phyloP scores from a whole-genome alignment of 2,113 vertebrate species.

The Oceanites oceanicus region DNA sequence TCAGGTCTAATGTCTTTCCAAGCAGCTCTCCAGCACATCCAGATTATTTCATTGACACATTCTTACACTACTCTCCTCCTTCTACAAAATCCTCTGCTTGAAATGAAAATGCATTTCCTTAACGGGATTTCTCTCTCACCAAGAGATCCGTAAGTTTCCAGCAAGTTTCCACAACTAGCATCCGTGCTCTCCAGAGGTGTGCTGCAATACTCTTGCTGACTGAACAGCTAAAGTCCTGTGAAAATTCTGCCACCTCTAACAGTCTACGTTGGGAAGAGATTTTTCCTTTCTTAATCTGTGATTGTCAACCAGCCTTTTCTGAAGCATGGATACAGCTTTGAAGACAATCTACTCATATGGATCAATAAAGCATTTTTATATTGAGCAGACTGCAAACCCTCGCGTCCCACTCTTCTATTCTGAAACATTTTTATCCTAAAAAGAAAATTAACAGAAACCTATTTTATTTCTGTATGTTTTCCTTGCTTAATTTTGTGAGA shows the following conservation, averaged over 20 bases:
- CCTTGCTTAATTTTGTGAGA: neutral
- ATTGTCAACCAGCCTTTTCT: neutral
- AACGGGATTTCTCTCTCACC: neutral
- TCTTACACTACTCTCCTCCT: neutral
- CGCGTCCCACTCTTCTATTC: neutral
- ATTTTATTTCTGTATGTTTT: neutral
- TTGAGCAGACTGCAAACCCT: neutral
- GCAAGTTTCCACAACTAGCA: neutral
- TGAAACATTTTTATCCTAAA: neutral
- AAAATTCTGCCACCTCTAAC: neutral
- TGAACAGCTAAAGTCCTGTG: neutral
- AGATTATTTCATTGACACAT: neutral
- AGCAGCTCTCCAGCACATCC: neutral
- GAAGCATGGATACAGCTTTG: neutral
- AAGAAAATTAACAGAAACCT: neutral
- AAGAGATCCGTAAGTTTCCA: neutral
- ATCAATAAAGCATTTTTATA: neutral
- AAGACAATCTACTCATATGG: conserved; percentile 11
- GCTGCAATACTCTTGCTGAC: neutral
- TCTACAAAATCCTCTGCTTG: neutral
- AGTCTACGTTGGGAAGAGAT: neutral
- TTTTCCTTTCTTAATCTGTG: neutral
- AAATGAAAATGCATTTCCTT: neutral
- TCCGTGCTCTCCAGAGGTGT: neutral
- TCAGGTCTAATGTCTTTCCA: neutral